Evolutionary conservation across 2,797 vertebrate species (phyloP), one percentile per base, ranked within the genome.

Genomic region (Peromyscus nudipes): DNA sequence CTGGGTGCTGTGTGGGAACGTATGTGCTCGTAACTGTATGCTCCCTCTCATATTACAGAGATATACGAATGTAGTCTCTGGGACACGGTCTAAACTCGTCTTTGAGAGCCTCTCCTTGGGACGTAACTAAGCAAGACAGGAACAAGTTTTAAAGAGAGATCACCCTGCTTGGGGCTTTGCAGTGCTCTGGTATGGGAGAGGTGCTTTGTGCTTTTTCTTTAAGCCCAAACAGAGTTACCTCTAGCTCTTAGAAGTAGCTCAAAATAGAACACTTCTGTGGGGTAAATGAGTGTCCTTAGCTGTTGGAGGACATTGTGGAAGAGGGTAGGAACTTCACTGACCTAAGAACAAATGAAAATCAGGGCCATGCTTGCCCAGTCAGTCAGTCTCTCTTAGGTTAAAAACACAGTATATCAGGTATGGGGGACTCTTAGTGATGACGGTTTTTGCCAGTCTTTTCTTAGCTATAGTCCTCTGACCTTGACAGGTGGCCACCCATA

Each of bases 161-260:
- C 55, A 37, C 17, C 31, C 27, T 2, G 0, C 31, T 49, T 91
- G 62, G 16, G 25, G 31, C 29, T 93, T 69, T 65, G 81, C 1
- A 19, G 13, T 13, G 29, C 29, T 34, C 17, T 34, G 62, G 40
- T 19, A 34, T 81, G 49, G 16, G 75, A 13, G 40, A 37, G 21
- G 71, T 79, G 34, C 73, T 91, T 37, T 89, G 69, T 89, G n/a
- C 89, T 89, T 94, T 89, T 80, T 95, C 34, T 71, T 87, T 83
- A 43, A 95, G 29, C 23, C 86, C 37, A 89, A 34, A 7, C 31
- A 43, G 55, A 34, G 71, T 64, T 96, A 23, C 34, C 57, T 37
- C 8, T 76, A 52, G 49, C 19, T 92, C 34, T 69, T 87, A 87
- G 87, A 90, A 88, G 25, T 17, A 71, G 75, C 62, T 96, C 52